phyloP scores from a whole-genome alignment of 2,888 invertebrate species.

The Ephialtes manifestator region DNA sequence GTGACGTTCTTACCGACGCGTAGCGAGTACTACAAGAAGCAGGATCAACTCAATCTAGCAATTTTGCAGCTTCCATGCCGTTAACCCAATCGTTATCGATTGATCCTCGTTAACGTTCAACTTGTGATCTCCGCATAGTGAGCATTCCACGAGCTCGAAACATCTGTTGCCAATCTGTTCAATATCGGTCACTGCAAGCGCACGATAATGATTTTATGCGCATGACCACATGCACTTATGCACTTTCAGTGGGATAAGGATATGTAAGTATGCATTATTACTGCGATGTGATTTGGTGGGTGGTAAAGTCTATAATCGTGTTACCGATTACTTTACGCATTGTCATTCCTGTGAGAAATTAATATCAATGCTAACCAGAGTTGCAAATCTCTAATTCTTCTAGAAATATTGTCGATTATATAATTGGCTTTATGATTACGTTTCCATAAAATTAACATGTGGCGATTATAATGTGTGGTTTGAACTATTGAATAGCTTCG shows the following conservation, averaged over 20 bases:
- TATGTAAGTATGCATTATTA: background rate
- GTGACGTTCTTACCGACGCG: slow-evolving; percentile 57
- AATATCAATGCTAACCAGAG: background rate
- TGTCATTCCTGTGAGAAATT: background rate
- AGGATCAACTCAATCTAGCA: slow-evolving; percentile 77
- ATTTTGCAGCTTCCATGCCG: slow-evolving; percentile 80
- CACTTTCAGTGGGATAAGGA: background rate
- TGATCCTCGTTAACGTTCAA: slow-evolving; percentile 81
- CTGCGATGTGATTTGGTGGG: background rate
- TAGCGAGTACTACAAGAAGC: slow-evolving; percentile 24
- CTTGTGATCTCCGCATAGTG: slow-evolving; percentile 79
- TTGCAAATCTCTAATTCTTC: too few relatives aligned
- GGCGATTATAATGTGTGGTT: too few relatives aligned
- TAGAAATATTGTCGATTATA: too few relatives aligned
- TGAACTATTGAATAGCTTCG: too few relatives aligned
- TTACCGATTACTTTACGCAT: background rate
- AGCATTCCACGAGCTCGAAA: slow-evolving; percentile 77
- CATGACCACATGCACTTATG: background rate
- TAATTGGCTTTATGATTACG: too few relatives aligned
- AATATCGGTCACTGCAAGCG: slow-evolving; percentile 73
- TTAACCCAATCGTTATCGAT: slow-evolving; percentile 82
- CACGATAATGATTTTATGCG: slow-evolving; percentile 8
- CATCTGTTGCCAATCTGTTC: slow-evolving; percentile 82
- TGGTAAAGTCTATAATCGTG: background rate
- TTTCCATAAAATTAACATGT: too few relatives aligned